Evolutionary conservation across 2,113 vertebrate genomes (phyloP), one percentile per base, ranked within the genome.

Genomic region (Corynorhinus townsendii): DNA sequence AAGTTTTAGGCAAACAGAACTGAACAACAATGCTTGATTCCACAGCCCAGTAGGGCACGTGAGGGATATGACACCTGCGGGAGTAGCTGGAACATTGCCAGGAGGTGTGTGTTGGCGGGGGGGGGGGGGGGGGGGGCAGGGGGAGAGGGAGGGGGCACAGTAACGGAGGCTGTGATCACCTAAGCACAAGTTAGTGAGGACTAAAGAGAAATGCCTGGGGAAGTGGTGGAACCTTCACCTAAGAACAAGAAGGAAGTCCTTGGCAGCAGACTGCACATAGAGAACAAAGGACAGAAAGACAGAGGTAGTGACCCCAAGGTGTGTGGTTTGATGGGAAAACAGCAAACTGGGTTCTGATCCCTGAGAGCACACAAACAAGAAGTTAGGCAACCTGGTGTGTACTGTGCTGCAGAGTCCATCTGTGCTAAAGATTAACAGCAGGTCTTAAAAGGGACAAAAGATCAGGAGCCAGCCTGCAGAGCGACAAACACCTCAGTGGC

Each of bases 391-490:
- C 91, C 73, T 71, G 28, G 38, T 86, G 56, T 84, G 90, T 11
- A 3, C 92, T 33, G 56, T 7, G 16, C 26, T 93, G 86, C 86
- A 88, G 69, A 59, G 96, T 96, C 96, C 96, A 52, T 93, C 94
- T 59, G 84, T 82, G 92, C 96, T 97, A 97, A 97, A 97, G 95
- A 97, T 97, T 97, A 97, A 97, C 96, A 94, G 94, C 80, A 26
- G 0, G 40, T 80, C 91, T 87, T 89, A 86, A 89, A 96, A 79
- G 66, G 75, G 92, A 95, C 79, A 72, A 95, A 95, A 94, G 97
- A 97, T 91, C 94, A 95, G 79, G 56, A 69, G 33, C 33, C 5
- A 73, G 80, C 92, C 75, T 77, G 71, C 64, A 89, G 81, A n/a
- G 81, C 64, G 45, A 76, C 79, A 68, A 69, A 91, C 80, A 73